Base-by-base conservation (phyloP, 1,140 invertebrate species). In the Drosophila novamexicana region DNA sequence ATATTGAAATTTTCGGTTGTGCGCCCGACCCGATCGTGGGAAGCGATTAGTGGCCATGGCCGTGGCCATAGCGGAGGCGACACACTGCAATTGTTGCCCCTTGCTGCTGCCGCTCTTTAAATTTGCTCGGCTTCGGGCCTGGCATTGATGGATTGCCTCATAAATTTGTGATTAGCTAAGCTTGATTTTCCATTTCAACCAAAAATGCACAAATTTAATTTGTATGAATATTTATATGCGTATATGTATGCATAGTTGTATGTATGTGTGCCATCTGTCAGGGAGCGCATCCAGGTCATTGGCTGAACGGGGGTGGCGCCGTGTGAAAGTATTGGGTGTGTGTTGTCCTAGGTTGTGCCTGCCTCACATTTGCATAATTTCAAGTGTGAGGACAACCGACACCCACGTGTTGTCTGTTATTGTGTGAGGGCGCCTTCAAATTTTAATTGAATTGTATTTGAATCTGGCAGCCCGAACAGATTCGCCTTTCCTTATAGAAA, bases 81-180 rank as follows among this genome's bases (percentile, higher is more conserved):
- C 37, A 32, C 37, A 34, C 52, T 18, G 36, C 36, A 18, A 42
- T 50, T 12, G 39, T 2, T 47, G 22, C 44, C 37, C 29, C 36
- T 14, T 47, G 54, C 4, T 29, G 22, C 22, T 29, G 22, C 22
- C 22, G 4, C 61, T 50, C 57, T 54, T 71, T 58, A 49, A 52
- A 66, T 57, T 62, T 67, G 16, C 12, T 34, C 7, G 34, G 22
- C 22, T 50, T 39, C 49, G 16, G 50, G 47, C 64, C 45, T 80
- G 84, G 77, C 79, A 90, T 88, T 91, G 82, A 81, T 90, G 79
- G 79, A 91, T 90, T 90, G 80, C 64, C 82, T 68, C 82, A 90
- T 90, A 90, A 91, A 91, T 91, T 83, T 88, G 53, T 86, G 77
- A 90, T 91, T 90, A 83, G 82, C 77, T 75, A 83, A 83, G 82